Conservation (phyloP, 2,888 invertebrate genomes). For the Stenurella melanura region DNA sequence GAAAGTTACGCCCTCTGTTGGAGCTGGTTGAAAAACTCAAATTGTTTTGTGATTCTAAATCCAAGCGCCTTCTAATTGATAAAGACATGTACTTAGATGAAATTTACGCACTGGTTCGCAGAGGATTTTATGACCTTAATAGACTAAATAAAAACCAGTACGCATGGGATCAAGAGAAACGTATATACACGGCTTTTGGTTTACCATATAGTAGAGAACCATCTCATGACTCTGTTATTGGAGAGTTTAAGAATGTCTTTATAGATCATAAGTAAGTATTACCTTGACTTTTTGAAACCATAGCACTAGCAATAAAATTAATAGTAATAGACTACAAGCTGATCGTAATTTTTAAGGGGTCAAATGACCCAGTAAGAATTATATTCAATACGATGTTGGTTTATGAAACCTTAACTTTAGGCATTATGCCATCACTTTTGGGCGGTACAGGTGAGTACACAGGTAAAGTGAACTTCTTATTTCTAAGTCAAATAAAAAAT, state of each 20-base stretch:
- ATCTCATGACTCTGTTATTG: conserved; percentile 69
- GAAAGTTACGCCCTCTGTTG: conserved; percentile 56
- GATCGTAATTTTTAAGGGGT: no score
- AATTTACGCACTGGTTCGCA: conserved; percentile 71
- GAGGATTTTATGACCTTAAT: conserved; percentile 72
- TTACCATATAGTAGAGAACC: conserved; percentile 65
- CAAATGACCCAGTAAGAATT: no score
- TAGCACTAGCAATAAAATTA: no score
- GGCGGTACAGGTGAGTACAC: no score
- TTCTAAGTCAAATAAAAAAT: no score
- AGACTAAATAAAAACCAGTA: conserved; percentile 66
- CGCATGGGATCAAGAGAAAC: conserved; percentile 62
- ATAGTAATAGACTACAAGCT: no score
- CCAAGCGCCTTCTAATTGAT: conserved; percentile 70
- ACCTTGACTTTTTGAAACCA: no score
- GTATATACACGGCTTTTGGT: conserved; percentile 68
- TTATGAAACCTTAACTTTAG: no score
- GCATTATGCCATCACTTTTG: no score
- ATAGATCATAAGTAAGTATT: conserved; percentile 65
- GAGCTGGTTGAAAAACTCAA: conserved; percentile 71
- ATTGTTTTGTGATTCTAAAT: conserved; percentile 70
- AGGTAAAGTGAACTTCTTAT: no score
- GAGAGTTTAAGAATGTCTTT: conserved; percentile 65
- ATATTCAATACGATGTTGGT: no score
- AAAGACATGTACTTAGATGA: conserved; percentile 69